phyloP scores from a whole-genome alignment of 37 sponge, comb jelly and placozoan genomes.

The Theonella swinhoei region DNA sequence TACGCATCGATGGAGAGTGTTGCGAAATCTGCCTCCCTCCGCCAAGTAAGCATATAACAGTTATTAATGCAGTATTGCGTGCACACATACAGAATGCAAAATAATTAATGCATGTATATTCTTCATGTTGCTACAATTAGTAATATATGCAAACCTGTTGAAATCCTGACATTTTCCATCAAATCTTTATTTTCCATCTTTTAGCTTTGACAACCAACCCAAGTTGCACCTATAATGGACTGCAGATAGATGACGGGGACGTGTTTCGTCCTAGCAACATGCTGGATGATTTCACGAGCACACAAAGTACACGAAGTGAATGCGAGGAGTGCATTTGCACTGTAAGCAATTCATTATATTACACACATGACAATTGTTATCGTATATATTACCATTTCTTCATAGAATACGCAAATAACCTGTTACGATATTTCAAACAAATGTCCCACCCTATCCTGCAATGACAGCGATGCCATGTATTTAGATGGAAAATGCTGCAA shows the following conservation, averaged over 20 bases:
- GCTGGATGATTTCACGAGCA: neutral
- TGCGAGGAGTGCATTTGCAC: constrained; percentile 41
- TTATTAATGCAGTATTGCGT: no score
- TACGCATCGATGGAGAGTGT: constrained; percentile 34
- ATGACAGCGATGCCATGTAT: neutral
- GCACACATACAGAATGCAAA: no score
- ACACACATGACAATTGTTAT: neutral
- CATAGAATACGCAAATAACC: constrained; percentile 29
- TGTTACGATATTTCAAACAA: constrained; percentile 17
- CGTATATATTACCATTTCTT: neutral
- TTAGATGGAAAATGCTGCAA: constrained; percentile 30
- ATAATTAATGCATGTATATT: no score
- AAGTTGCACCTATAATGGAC: constrained; percentile 15
- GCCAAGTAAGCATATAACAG: neutral
- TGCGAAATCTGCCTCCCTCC: constrained; percentile 25
- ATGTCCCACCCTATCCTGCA: constrained; percentile 41
- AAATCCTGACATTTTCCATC: no score
- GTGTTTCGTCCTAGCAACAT: constrained; percentile 33
- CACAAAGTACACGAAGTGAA: neutral
- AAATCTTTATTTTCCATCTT: no score
- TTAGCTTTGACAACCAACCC: neutral
- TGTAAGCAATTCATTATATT: constrained; percentile 9
- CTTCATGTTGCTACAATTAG: no score
- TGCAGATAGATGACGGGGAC: constrained; percentile 12
- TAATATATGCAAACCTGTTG: no score